phyloP scores from a whole-genome alignment of 2,113 vertebrate genomes.

The Morone chrysops region DNA sequence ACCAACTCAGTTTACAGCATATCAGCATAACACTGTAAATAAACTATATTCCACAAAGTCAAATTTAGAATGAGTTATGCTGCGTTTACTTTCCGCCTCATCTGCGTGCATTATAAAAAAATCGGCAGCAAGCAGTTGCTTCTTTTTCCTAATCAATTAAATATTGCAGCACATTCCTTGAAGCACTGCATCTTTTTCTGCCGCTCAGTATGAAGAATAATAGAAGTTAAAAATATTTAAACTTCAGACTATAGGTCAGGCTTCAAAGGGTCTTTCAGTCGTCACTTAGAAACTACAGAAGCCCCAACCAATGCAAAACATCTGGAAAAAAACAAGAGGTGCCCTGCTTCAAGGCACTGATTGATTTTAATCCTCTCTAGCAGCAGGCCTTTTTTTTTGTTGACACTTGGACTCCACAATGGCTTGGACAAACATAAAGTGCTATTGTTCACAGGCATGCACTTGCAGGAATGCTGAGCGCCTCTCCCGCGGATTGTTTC shows the following conservation, averaged over 20 bases:
- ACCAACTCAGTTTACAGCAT: not conserved
- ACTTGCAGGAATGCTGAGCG: constrained; percentile 32
- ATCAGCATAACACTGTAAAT: not conserved
- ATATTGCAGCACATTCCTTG: not conserved
- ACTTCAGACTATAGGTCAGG: constrained; percentile 1
- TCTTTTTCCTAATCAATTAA: constrained; percentile 2
- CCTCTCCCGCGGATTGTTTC: constrained; percentile 36
- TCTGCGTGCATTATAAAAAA: constrained; percentile 20
- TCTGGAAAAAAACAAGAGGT: not conserved
- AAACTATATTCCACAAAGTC: not conserved
- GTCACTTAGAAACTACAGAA: constrained; percentile 43
- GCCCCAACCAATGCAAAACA: constrained; percentile 8
- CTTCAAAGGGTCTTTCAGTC: not conserved
- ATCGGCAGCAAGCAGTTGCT: not conserved
- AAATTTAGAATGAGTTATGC: not conserved
- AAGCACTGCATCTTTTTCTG: constrained; percentile 13
- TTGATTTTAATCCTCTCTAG: constrained; percentile 36
- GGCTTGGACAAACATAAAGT: constrained; percentile 47
- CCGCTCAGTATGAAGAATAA: not conserved
- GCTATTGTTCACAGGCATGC: constrained; percentile 62
- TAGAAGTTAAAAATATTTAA: not conserved
- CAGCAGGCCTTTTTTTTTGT: constrained; percentile 46
- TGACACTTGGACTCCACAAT: constrained; percentile 44
- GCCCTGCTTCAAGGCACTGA: constrained; percentile 2
- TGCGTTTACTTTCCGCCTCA: not conserved